These are phyloP conservation scores for Danio aesculapii DNA, from an alignment of 2,797 vertebrate species.

Conservation along the genomic window DNA sequence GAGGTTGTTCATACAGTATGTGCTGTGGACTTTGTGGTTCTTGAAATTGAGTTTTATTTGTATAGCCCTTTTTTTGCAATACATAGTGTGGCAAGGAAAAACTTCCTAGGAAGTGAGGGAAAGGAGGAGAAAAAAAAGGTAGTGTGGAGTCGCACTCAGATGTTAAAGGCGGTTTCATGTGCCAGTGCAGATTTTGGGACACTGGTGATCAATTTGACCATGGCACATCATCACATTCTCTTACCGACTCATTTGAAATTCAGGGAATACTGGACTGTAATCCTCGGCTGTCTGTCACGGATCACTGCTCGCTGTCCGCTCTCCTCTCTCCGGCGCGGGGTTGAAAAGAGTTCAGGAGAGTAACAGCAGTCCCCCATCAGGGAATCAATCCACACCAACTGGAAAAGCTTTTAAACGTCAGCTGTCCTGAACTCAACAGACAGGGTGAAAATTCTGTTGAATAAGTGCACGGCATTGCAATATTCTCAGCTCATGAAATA, in stretches of 20 bases:
- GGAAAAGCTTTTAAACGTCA: slow-evolving; percentile 42
- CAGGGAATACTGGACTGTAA: slow-evolving; percentile 28
- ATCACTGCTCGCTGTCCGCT: slow-evolving; percentile 34
- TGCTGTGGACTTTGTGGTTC: background rate
- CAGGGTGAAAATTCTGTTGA: background rate
- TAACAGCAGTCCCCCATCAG: slow-evolving; percentile 1
- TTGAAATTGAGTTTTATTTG: background rate
- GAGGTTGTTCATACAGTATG: background rate
- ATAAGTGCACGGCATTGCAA: slow-evolving; percentile 7
- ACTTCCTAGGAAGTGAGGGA: background rate
- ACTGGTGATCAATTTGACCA: slow-evolving; percentile 10
- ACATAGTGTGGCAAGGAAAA: background rate
- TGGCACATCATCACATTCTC: slow-evolving; percentile 11
- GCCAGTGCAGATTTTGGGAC: background rate
- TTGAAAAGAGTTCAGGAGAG: slow-evolving; percentile 27
- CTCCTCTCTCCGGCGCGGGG: slow-evolving; percentile 12
- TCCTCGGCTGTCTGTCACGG: slow-evolving; percentile 11
- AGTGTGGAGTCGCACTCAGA: background rate
- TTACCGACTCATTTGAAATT: slow-evolving; percentile 38
- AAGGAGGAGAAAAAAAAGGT: background rate
- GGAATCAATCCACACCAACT: slow-evolving; percentile 50
- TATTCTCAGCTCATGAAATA: background rate
- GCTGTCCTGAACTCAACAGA: background rate
- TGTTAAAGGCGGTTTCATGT: background rate
- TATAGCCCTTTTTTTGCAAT: background rate